A percentile compares a stretch with the other conserved stretches of the same genome.
Evolutionary conservation across 1,140 invertebrate species (phyloP).

Genomic region (Ceratosolen fusciceps): DNA sequence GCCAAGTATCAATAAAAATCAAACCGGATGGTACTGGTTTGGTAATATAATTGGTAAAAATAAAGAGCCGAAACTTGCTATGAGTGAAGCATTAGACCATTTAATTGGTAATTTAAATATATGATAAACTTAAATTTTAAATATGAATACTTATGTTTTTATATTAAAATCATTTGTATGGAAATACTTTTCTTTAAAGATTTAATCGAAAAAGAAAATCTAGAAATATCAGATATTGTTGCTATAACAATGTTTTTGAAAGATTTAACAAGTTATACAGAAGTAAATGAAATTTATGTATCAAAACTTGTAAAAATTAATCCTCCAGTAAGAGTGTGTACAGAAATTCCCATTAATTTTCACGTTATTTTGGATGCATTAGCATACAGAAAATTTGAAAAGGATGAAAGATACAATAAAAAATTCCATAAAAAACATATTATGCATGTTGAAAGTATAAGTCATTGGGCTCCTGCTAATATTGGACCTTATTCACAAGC

Average conservation of each 20-base stretch:
- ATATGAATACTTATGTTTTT: neutral
- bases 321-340: slow-evolving; percentile 90
- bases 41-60: slow-evolving; percentile 80
- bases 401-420: slow-evolving; percentile 54
- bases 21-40: slow-evolving; percentile 86
- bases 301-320: slow-evolving; percentile 83
- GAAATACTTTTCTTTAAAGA: slow-evolving; percentile 63
- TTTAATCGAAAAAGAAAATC: slow-evolving; percentile 73
- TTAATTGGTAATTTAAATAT: slow-evolving; percentile 78
- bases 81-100: slow-evolving; percentile 79
- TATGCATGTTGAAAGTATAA: slow-evolving; percentile 95
- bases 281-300: slow-evolving; percentile 84
- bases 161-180: neutral
- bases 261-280: slow-evolving; percentile 84
- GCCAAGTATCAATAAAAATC: slow-evolving; percentile 75
- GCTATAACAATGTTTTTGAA: slow-evolving; percentile 86
- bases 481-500: slow-evolving; percentile 97
- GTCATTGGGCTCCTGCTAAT: slow-evolving; percentile 96
- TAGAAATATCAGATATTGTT: slow-evolving; percentile 80
- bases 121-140: neutral
- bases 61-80: slow-evolving; percentile 71
- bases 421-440: slow-evolving; percentile 74
- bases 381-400: slow-evolving; percentile 73
- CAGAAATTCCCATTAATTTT: slow-evolving; percentile 83
- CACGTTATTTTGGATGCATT: slow-evolving; percentile 85